Conservation (phyloP, 2,113 vertebrate genomes). For the Puntigrus tetrazona region DNA sequence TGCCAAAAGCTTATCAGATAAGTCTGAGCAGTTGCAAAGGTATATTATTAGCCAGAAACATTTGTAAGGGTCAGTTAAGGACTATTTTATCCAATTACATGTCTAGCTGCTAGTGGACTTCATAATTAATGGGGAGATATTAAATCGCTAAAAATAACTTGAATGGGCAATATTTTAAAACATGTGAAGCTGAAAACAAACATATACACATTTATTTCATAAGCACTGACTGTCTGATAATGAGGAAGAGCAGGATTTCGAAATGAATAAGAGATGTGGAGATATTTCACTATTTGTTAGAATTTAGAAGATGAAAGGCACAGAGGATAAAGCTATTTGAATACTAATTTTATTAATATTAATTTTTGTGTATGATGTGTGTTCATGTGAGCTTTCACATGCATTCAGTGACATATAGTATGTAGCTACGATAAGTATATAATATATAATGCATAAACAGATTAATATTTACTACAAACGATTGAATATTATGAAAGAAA, state of each 20-base stretch:
- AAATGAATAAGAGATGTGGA: constrained; percentile 27
- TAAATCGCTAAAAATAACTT: background rate
- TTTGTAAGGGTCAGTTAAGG: background rate
- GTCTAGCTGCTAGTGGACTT: background rate
- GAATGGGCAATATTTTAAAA: constrained; percentile 47
- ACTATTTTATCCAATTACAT: background rate
- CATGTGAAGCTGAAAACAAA: background rate
- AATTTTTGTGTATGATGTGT: background rate
- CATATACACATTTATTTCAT: constrained; percentile 37
- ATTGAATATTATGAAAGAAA: background rate
- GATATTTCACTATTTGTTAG: background rate
- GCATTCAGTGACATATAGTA: background rate
- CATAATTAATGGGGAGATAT: background rate
- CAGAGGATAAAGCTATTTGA: background rate
- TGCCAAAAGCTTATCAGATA: background rate
- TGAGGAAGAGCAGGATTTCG: constrained; percentile 7
- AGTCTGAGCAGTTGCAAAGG: background rate
- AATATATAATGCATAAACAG: background rate
- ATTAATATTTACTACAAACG: background rate
- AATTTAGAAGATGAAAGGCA: background rate
- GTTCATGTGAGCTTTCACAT: background rate
- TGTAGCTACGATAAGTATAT: background rate
- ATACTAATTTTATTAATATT: no score
- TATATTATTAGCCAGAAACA: background rate
- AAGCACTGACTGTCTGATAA: constrained; percentile 54